Conservation (phyloP, 1,140 invertebrate species). For the Ditylenchus dipsaci region DNA sequence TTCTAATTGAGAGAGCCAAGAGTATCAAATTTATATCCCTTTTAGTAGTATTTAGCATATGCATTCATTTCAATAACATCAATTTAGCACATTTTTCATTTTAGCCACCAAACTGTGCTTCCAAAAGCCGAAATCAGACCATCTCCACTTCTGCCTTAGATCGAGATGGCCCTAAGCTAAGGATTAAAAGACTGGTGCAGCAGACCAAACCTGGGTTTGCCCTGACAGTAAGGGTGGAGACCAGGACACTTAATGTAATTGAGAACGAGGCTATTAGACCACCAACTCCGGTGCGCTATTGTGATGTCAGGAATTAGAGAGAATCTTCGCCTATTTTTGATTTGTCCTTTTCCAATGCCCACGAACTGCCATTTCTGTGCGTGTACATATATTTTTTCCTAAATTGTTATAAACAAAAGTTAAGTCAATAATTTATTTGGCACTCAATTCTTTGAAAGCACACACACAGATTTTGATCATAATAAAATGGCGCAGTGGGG, state of each 20-base stretch:
- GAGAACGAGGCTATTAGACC: conserved; percentile 54
- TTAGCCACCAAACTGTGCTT: conserved; percentile 52
- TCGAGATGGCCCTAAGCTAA: background rate
- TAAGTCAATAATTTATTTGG: too few species aligned
- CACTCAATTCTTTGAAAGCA: too few species aligned
- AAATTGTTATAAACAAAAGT: too few species aligned
- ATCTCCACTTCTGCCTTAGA: too few species aligned
- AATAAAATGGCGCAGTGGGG: too few species aligned
- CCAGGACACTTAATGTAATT: conserved; percentile 51
- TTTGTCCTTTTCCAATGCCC: background rate
- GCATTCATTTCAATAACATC: too few species aligned
- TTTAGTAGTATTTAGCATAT: too few species aligned
- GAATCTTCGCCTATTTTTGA: background rate
- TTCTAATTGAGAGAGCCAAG: too few species aligned
- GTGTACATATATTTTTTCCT: too few species aligned
- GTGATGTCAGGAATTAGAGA: conserved; percentile 45
- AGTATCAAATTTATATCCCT: too few species aligned
- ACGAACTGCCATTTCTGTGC: too few species aligned
- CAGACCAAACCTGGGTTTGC: conserved; percentile 34
- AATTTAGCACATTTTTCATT: conserved; percentile 13
- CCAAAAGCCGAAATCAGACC: background rate
- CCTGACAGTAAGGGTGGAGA: conserved; percentile 34
- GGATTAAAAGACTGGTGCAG: conserved; percentile 23
- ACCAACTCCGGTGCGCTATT: conserved; percentile 45
- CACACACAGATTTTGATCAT: too few species aligned